Conservation (phyloP, 2,113 vertebrate species). For the Saccopteryx bilineata region DNA sequence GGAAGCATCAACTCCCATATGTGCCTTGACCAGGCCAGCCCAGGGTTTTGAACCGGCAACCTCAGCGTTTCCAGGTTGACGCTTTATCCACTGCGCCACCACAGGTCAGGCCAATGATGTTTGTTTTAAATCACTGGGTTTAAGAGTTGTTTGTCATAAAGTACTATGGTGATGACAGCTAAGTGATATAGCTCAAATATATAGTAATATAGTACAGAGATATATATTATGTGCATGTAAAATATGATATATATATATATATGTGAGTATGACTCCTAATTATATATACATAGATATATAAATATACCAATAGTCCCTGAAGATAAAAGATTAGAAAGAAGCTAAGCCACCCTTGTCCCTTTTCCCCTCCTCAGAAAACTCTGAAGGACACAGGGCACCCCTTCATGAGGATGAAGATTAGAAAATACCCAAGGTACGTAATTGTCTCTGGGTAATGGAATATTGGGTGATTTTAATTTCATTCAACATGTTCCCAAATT, state of each 20-base stretch:
- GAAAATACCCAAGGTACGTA: background rate
- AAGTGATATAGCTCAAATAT: background rate
- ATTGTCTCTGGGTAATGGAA: background rate
- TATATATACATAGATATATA: background rate
- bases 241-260: background rate
- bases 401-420: background rate
- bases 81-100: too few species aligned
- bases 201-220: background rate
- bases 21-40: too few species aligned
- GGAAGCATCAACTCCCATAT: too few species aligned
- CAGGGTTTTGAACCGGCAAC: too few species aligned
- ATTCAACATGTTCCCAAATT: background rate
- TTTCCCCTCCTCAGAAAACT: background rate
- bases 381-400: background rate
- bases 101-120: too few species aligned
- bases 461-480: background rate
- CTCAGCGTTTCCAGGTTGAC: too few species aligned
- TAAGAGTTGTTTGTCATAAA: background rate
- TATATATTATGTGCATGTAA: background rate
- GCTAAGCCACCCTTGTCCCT: background rate
- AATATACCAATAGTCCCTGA: background rate
- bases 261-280: background rate
- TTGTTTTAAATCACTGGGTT: background rate
- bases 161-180: background rate
- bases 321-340: slow-evolving; percentile 1